These are phyloP conservation scores for Tetheella fluctuosa DNA, from an alignment of 2,888 invertebrate genomes.

Conservation along the genomic window DNA sequence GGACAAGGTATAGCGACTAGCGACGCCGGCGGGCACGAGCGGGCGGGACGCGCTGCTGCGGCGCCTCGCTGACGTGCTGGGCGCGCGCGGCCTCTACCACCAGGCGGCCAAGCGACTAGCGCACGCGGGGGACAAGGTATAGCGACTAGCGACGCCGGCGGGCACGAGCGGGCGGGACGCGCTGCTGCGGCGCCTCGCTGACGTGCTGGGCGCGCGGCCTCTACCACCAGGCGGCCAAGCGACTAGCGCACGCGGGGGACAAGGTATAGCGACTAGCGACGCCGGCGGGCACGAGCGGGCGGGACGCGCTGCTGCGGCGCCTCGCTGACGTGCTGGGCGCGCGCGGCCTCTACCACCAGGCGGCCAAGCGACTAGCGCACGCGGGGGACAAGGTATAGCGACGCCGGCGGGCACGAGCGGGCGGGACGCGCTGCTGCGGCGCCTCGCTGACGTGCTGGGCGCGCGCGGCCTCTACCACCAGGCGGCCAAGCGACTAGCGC, in stretches of 20 bases:
- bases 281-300: constrained; percentile 82
- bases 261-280: constrained; percentile 73
- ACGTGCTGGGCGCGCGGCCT: constrained; percentile 96
- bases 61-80: constrained; percentile 94
- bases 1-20: constrained; percentile 85
- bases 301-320: constrained; percentile 53
- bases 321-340: constrained; percentile 96
- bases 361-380: constrained; percentile 97
- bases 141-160: constrained; percentile 82
- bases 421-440: constrained; percentile 88
- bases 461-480: constrained; percentile 97
- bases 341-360: constrained; percentile 97
- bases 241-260: constrained; percentile 98
- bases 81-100: constrained; percentile 97
- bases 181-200: constrained; percentile 93
- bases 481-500: constrained; percentile 98
- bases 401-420: constrained; percentile 88
- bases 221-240: constrained; percentile 98
- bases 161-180: constrained; percentile 85
- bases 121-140: constrained; percentile 95
- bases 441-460: constrained; percentile 95
- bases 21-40: constrained; percentile 87
- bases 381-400: constrained; percentile 93
- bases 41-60: constrained; percentile 88
- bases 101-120: constrained; percentile 98